These are phyloP conservation scores for Tethya wilhelma DNA, from an alignment of 37 sponge, comb jelly and placozoan genomes.

Conservation along the genomic window DNA sequence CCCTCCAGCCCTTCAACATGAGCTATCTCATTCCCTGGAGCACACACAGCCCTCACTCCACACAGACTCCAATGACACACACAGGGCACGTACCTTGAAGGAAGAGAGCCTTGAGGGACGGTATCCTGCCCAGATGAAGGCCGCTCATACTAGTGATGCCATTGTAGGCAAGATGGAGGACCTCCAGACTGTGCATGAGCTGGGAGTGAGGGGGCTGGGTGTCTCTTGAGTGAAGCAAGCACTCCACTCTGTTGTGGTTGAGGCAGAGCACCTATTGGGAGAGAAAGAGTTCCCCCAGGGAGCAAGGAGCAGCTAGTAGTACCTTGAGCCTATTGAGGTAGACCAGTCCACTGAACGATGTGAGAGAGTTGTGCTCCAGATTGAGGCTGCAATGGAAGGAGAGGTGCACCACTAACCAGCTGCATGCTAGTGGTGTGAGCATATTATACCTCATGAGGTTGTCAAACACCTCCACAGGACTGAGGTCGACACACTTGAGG, in stretches of 20 bases:
- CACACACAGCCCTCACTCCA: neutral
- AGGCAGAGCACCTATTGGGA: conserved; percentile 84
- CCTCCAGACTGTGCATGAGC: conserved; percentile 81
- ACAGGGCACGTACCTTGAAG: conserved; percentile 81
- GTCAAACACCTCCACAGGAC: conserved; percentile 51
- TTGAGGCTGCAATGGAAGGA: conserved; percentile 72
- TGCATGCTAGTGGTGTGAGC: neutral
- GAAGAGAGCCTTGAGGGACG: conserved; percentile 90
- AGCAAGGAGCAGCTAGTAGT: neutral
- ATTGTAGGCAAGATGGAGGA: conserved; percentile 94
- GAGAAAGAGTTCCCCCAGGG: neutral
- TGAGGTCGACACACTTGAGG: conserved; percentile 76
- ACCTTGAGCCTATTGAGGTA: conserved; percentile 86
- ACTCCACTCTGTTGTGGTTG: conserved; percentile 89
- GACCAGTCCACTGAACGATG: conserved; percentile 85
- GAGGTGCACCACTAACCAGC: no score
- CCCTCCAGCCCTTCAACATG: conserved; percentile 84
- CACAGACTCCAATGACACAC: conserved; percentile 4
- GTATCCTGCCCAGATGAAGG: conserved; percentile 76
- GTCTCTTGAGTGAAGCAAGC: conserved; percentile 18
- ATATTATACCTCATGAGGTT: conserved; percentile 72
- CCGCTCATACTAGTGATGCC: conserved; percentile 75
- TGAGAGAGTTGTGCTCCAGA: conserved; percentile 90
- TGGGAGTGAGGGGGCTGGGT: neutral
- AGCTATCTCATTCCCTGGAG: conserved; percentile 86